phyloP scores from a whole-genome alignment of 2,113 vertebrate species.

The Rallus limicola region DNA sequence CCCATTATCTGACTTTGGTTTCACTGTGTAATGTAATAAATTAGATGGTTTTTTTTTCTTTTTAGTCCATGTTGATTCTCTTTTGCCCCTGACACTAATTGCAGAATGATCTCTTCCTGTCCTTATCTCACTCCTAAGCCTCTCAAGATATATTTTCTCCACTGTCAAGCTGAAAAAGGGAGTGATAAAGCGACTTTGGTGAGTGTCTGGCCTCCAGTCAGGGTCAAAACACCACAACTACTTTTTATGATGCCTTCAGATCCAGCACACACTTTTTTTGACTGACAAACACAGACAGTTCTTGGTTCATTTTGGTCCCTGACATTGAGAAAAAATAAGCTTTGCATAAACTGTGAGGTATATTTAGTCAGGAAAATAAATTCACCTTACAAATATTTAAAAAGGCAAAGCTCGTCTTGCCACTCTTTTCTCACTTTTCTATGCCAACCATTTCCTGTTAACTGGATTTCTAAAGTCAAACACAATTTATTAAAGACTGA shows the following conservation, averaged over 20 bases:
- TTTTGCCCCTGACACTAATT: too few relatives aligned
- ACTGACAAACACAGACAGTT: neutral
- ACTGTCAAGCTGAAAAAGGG: too few relatives aligned
- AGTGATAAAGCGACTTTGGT: too few relatives aligned
- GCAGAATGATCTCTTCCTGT: too few relatives aligned
- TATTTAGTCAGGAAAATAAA: neutral
- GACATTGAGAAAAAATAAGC: neutral
- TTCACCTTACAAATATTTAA: neutral
- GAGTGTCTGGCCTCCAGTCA: too few relatives aligned
- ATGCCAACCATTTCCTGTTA: neutral
- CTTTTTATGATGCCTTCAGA: neutral
- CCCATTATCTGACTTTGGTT: too few relatives aligned
- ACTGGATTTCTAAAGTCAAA: neutral
- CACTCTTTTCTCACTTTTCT: neutral
- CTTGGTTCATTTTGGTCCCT: neutral
- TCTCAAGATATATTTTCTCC: too few relatives aligned
- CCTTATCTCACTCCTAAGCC: too few relatives aligned
- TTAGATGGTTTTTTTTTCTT: too few relatives aligned
- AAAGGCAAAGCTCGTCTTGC: neutral
- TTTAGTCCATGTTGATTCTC: too few relatives aligned
- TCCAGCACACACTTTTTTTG: neutral
- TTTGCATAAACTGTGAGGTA: neutral
- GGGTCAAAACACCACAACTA: too few relatives aligned
- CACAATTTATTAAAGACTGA: neutral
- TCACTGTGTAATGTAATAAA: too few relatives aligned